These are phyloP conservation scores for Zoanthus solanderi DNA, from an alignment of 92 coral and sea anemone genomes.

Conservation along the genomic window DNA sequence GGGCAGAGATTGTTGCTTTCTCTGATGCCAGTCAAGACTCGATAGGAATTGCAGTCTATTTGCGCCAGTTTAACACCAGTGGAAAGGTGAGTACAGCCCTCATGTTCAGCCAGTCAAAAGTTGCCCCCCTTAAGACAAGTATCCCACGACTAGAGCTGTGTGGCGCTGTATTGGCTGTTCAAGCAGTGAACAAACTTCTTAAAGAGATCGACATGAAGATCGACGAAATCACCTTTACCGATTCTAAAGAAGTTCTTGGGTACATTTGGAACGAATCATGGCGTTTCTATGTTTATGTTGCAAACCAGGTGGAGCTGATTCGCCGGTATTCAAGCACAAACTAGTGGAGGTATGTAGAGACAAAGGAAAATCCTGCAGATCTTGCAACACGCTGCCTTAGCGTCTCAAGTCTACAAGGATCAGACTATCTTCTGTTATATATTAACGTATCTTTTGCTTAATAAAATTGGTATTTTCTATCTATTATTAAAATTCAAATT, in stretches of 20 bases:
- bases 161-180: slow-evolving; percentile 42
- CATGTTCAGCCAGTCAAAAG: slow-evolving; percentile 44
- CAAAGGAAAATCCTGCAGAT: slow-evolving; percentile 49
- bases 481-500: too few relatives aligned
- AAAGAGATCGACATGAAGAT: slow-evolving; percentile 51
- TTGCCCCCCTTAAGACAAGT: slow-evolving; percentile 51
- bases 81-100: neutral
- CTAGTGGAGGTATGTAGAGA: slow-evolving; percentile 51
- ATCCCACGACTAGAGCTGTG: slow-evolving; percentile 39
- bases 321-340: slow-evolving; percentile 42
- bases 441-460: too few relatives aligned
- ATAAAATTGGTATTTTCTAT: too few relatives aligned
- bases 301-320: slow-evolving; percentile 49
- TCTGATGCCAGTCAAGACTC: too few relatives aligned
- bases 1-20: too few relatives aligned
- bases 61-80: too few relatives aligned
- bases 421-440: slow-evolving; percentile 21
- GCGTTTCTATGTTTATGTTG: slow-evolving; percentile 51
- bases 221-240: slow-evolving; percentile 22
- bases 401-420: neutral
- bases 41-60: too few relatives aligned
- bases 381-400: slow-evolving; percentile 50
- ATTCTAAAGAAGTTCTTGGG: slow-evolving; percentile 45
- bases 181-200: slow-evolving; percentile 45
- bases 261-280: slow-evolving; percentile 49